Evolutionary conservation across 2,113 vertebrate species (phyloP).

Genomic region (Zootoca vivipara): DNA sequence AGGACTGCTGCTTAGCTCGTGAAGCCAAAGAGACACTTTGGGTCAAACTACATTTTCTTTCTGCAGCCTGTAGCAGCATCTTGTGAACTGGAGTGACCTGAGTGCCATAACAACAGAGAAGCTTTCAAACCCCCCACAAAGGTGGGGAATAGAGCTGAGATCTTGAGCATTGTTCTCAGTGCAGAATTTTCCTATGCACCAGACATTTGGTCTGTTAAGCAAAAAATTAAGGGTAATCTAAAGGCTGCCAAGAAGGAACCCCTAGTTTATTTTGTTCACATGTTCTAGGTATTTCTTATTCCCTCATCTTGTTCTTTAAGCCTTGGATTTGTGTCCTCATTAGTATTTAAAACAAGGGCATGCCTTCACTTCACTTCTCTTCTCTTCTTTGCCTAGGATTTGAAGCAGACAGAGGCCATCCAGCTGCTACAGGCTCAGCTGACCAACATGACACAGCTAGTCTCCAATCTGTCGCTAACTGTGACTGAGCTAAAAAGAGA

Average conservation of each 20-base stretch:
- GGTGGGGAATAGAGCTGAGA: not conserved
- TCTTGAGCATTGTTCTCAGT: not conserved
- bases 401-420: conserved; percentile 95
- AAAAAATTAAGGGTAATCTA: not conserved
- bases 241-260: not conserved
- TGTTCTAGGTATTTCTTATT: not conserved
- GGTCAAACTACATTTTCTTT: not conserved
- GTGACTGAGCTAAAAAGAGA: conserved; percentile 87
- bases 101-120: not conserved
- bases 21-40: not conserved
- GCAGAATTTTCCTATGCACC: not conserved
- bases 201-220: not conserved
- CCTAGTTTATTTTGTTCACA: not conserved
- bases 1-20: not conserved
- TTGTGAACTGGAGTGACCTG: not conserved
- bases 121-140: not conserved
- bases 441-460: conserved; percentile 89
- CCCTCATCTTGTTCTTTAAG: not conserved
- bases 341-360: not conserved
- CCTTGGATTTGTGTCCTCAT: no score
- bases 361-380: not conserved
- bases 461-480: conserved; percentile 87
- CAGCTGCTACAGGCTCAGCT: conserved; percentile 91
- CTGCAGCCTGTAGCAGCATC: not conserved
- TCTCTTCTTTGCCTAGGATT: conserved; percentile 81